A percentile compares a stretch with the other conserved stretches of the same genome.
These are phyloP conservation scores for Myotis planiceps DNA, from an alignment of 2,797 vertebrate genomes.

Conservation along the genomic window DNA sequence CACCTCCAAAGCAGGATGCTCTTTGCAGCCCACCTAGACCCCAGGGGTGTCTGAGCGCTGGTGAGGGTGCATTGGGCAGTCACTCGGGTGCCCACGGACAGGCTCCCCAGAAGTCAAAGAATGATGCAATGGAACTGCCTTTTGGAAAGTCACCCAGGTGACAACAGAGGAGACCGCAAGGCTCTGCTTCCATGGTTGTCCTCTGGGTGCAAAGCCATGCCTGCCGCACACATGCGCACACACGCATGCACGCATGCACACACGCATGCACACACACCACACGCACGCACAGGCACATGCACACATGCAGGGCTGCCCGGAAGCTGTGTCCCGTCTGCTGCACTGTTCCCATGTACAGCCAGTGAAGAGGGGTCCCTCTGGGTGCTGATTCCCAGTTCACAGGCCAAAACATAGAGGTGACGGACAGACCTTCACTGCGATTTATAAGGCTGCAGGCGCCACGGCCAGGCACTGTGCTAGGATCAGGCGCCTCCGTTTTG, in stretches of 20 bases:
- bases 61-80: slow-evolving; percentile 63
- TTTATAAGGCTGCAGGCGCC: background rate
- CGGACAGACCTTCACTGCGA: slow-evolving; percentile 16
- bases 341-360: slow-evolving; percentile 81
- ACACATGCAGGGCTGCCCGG: background rate
- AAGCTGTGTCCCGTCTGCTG: background rate
- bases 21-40: slow-evolving; percentile 47
- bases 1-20: slow-evolving; percentile 64
- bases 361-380: slow-evolving; percentile 80
- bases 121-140: background rate
- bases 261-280: too few relatives aligned
- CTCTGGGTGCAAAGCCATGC: background rate
- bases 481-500: background rate
- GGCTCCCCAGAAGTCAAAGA: slow-evolving; percentile 34
- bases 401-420: slow-evolving; percentile 75
- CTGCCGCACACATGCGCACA: too few relatives aligned
- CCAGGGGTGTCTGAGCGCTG: slow-evolving; percentile 59
- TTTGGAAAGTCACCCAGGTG: background rate
- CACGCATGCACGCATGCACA: too few relatives aligned
- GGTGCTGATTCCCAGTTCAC: slow-evolving; percentile 66
- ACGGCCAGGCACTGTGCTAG: background rate
- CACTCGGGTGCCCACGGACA: slow-evolving; percentile 67
- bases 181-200: background rate
- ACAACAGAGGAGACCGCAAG: background rate
- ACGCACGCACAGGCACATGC: too few relatives aligned